These are phyloP conservation scores for Rhinoderma darwinii DNA, from an alignment of 2,113 vertebrate species.

Conservation along the genomic window DNA sequence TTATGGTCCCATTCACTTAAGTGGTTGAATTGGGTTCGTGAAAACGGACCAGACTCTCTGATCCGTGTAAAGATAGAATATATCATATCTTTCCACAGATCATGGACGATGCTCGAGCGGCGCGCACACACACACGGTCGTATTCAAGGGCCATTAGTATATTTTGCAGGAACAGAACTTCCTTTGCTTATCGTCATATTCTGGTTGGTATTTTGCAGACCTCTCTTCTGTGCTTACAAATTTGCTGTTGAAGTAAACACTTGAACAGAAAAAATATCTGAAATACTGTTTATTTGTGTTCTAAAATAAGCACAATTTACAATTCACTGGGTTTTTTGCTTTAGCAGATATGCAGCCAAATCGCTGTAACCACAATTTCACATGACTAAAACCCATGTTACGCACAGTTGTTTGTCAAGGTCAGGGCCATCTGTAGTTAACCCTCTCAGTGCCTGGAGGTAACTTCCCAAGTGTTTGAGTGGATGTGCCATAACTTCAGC, in stretches of 20 bases:
- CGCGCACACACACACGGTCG: too few relatives aligned
- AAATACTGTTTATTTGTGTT: background rate
- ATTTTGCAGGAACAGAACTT: too few relatives aligned
- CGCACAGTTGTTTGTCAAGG: constrained; percentile 29
- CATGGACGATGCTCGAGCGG: too few relatives aligned
- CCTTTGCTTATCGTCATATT: too few relatives aligned
- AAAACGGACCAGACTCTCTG: too few relatives aligned
- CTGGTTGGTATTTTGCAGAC: background rate
- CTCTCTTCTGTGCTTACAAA: background rate
- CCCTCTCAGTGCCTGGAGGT: background rate
- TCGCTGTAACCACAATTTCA: constrained; percentile 43
- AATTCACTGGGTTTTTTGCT: background rate
- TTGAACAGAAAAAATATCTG: background rate
- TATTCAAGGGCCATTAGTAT: too few relatives aligned
- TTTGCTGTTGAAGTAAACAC: background rate
- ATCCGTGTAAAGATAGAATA: too few relatives aligned
- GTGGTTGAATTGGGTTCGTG: too few relatives aligned
- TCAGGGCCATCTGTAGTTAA: constrained; percentile 37
- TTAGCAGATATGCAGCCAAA: constrained; percentile 2
- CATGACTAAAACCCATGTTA: constrained; percentile 14
- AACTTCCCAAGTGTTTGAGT: background rate
- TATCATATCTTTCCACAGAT: too few relatives aligned
- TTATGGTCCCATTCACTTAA: too few relatives aligned
- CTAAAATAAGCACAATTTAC: background rate
- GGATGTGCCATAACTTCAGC: too few relatives aligned